A percentile compares a stretch with the other conserved stretches of the same genome.
Conservation (phyloP, 2,113 vertebrate genomes). For the Pogona vitticeps region DNA sequence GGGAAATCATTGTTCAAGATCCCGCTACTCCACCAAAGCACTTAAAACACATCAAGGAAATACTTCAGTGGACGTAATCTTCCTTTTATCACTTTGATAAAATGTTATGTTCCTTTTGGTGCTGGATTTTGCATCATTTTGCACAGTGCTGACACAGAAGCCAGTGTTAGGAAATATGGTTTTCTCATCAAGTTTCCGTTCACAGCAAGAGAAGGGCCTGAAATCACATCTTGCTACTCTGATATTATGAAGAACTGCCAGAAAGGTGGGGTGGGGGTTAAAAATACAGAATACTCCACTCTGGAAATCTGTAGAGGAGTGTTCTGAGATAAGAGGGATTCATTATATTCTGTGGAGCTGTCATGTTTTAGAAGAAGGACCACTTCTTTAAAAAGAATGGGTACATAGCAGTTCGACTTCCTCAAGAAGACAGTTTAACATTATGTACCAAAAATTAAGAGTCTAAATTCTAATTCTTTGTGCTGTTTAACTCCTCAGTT, state of each 20-base stretch:
- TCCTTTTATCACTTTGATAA: slow-evolving; percentile 17
- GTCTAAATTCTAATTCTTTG: background rate
- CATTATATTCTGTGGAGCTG: background rate
- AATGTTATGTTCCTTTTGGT: slow-evolving; percentile 28
- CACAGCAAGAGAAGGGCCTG: slow-evolving; percentile 28
- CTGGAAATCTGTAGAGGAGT: background rate
- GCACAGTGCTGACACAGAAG: slow-evolving; percentile 26
- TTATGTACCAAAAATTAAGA: background rate
- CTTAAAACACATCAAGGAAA: slow-evolving; percentile 27
- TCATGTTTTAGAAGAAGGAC: background rate
- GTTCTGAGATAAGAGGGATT: background rate
- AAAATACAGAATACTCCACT: background rate
- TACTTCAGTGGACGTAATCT: slow-evolving; percentile 20
- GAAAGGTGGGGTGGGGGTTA: background rate
- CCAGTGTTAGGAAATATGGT: slow-evolving; percentile 26
- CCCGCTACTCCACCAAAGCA: background rate
- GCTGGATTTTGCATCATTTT: slow-evolving; percentile 36
- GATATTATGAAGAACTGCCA: background rate
- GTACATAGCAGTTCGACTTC: background rate
- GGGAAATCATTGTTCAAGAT: background rate
- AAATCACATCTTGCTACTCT: slow-evolving; percentile 29
- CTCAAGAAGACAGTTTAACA: background rate
- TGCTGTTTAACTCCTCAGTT: background rate
- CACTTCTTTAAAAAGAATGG: background rate
- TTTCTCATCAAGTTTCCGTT: slow-evolving; percentile 50